phyloP scores from a whole-genome alignment of 2,113 vertebrate species.

The Aythya baeri region DNA sequence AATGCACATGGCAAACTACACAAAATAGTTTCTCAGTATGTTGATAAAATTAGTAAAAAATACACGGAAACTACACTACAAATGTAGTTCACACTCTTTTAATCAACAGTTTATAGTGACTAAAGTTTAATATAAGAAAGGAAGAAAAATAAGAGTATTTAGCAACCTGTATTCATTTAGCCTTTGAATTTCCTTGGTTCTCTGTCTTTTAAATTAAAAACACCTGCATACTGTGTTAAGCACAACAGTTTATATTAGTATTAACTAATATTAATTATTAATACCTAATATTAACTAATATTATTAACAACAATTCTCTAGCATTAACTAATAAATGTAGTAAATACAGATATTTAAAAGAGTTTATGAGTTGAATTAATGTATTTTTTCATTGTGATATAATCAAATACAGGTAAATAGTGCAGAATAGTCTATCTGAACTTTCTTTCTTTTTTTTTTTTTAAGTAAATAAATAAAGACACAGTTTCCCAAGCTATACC shows the following conservation, averaged over 20 bases:
- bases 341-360: not conserved
- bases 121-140: not conserved
- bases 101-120: not conserved
- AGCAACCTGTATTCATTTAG: not conserved
- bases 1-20: not conserved
- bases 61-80: not conserved
- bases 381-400: not conserved
- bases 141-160: not conserved
- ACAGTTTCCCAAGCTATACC: not conserved
- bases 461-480: not conserved
- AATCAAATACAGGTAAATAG: not conserved
- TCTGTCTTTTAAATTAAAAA: not conserved
- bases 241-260: not conserved
- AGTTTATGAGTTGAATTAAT: not conserved
- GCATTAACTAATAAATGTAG: not conserved
- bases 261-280: not conserved
- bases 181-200: not conserved
- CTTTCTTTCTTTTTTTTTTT: not conserved
- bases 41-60: not conserved
- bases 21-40: not conserved
- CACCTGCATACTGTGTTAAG: fast-evolving
- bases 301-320: not conserved
- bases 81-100: not conserved
- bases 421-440: not conserved
- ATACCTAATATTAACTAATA: not conserved